Evolutionary conservation across 1,140 invertebrate species (phyloP).

Genomic region (Laupala kohalensis): DNA sequence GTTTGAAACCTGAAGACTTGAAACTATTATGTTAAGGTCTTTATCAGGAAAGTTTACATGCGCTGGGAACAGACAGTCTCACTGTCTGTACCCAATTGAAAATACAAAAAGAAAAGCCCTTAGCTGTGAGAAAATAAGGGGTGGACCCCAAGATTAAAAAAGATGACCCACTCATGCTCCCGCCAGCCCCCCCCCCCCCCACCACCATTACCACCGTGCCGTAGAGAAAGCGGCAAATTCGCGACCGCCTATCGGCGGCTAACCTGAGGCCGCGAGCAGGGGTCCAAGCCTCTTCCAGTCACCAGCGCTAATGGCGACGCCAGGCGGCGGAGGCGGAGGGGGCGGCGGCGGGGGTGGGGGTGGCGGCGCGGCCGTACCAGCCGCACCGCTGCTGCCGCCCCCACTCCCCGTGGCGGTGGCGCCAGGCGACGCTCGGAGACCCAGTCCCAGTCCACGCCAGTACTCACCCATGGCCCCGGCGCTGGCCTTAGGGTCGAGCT

Average conservation of each 20-base stretch:
- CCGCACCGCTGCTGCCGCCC: constrained; percentile 30
- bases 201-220: too few species aligned
- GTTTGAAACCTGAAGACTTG: too few species aligned
- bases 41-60: too few species aligned
- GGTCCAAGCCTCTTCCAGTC: constrained; percentile 39
- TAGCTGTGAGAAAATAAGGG: background rate
- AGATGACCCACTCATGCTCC: background rate
- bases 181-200: too few species aligned
- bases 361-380: constrained; percentile 25
- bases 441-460: constrained; percentile 15
- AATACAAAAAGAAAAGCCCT: too few species aligned
- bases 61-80: too few species aligned
- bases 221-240: too few species aligned
- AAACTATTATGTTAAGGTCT: too few species aligned
- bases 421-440: constrained; percentile 10
- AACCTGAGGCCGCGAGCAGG: constrained; percentile 39
- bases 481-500: constrained; percentile 58
- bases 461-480: constrained; percentile 27
- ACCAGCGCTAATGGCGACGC: constrained; percentile 28
- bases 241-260: constrained; percentile 17
- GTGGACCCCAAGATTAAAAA: background rate
- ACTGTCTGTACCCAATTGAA: too few species aligned
- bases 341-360: constrained; percentile 10
- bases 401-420: constrained; percentile 16
- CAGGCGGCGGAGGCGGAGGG: constrained; percentile 1